Evolutionary conservation across 2,113 vertebrate genomes (phyloP).

Genomic region (Capreolus pygargus): DNA sequence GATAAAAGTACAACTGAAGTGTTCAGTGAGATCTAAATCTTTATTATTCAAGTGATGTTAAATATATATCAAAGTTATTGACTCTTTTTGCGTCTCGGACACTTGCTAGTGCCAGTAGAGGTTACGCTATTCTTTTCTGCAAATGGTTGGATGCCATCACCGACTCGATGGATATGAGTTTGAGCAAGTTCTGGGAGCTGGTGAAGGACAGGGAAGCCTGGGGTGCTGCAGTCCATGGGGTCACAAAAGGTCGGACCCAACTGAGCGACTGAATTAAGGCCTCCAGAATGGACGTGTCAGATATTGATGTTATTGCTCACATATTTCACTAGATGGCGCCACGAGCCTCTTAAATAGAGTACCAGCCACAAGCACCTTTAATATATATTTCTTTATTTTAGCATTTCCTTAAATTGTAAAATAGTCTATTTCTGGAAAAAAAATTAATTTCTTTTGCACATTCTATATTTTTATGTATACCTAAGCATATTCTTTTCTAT

Average conservation of each 20-base stretch:
- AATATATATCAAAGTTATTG: background rate
- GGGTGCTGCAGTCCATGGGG: background rate
- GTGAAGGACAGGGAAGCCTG: background rate
- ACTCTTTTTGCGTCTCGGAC: background rate
- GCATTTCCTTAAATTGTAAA: conserved; percentile 26
- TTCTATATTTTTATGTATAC: background rate
- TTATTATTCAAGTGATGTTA: background rate
- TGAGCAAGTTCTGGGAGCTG: background rate
- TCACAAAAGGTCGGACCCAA: background rate
- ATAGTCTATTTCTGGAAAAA: background rate
- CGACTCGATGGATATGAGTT: background rate
- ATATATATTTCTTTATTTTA: background rate
- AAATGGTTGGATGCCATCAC: background rate
- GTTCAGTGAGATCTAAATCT: background rate
- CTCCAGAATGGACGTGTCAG: fast-evolving
- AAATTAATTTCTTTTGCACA: background rate
- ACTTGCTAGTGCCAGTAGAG: fast-evolving
- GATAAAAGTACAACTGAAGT: background rate
- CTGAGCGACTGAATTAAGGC: background rate
- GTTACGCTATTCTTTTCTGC: background rate
- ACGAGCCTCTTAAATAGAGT: conserved; percentile 49
- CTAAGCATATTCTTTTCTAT: background rate
- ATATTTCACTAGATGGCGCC: conserved; percentile 78
- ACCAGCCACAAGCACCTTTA: background rate
- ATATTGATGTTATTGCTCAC: background rate